These are phyloP conservation scores for Synaphobranchus kaupii DNA, from an alignment of 2,797 vertebrate species.

Conservation along the genomic window DNA sequence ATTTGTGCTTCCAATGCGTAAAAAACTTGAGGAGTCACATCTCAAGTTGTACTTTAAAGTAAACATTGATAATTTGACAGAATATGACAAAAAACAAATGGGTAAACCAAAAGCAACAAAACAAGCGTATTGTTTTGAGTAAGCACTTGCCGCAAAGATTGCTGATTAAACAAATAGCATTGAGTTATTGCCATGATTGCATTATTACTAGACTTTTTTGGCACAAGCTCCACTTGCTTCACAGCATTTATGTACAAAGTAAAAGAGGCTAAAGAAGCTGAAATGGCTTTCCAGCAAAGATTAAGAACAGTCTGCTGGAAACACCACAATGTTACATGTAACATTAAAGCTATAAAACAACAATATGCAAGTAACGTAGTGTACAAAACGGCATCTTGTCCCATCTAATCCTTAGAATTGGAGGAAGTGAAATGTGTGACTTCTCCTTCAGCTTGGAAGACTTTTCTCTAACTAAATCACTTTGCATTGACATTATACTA, in stretches of 20 bases:
- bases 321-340: neutral
- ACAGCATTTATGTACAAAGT: slow-evolving; percentile 21
- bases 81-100: neutral
- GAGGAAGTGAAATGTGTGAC: neutral
- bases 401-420: neutral
- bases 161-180: slow-evolving; percentile 20
- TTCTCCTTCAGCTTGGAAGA: neutral
- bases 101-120: neutral
- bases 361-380: neutral
- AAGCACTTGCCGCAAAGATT: slow-evolving; percentile 20
- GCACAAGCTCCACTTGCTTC: slow-evolving; percentile 31
- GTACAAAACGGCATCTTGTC: neutral
- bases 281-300: neutral
- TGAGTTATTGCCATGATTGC: slow-evolving; percentile 31
- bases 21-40: neutral
- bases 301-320: neutral
- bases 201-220: slow-evolving; percentile 30
- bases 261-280: slow-evolving; percentile 3
- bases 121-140: slow-evolving; percentile 11
- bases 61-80: slow-evolving; percentile 8
- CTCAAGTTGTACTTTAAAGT: slow-evolving; percentile 7
- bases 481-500: neutral
- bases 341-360: neutral
- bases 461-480: neutral
- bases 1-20: slow-evolving; percentile 25